Conservation (phyloP, 2,113 vertebrate species). For the Leptobrachium ailaonicum region DNA sequence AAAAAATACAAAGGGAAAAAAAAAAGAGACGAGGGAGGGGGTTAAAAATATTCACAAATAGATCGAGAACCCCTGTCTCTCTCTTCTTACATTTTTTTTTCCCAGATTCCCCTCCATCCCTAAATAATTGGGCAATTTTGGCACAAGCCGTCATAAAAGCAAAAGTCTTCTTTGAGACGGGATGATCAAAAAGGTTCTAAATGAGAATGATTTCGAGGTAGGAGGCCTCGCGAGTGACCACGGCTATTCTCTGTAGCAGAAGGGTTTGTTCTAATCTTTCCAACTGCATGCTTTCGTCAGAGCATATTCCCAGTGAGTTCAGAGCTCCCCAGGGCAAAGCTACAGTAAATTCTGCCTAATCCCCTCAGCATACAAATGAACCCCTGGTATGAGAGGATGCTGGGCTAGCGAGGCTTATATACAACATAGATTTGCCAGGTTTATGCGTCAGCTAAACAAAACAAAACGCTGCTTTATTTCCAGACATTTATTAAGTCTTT, state of each 20-base stretch:
- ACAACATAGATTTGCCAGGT: constrained; percentile 61
- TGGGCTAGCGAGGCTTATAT: constrained; percentile 64
- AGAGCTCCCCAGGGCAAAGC: constrained; percentile 81
- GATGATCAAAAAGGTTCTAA: constrained; percentile 84
- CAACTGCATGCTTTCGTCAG: constrained; percentile 76
- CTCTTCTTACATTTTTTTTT: constrained; percentile 66
- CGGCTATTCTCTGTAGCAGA: constrained; percentile 69
- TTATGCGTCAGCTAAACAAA: constrained; percentile 65
- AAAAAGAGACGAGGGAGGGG: background rate
- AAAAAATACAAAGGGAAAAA: constrained; percentile 8
- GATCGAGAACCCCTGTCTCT: constrained; percentile 70
- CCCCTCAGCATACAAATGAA: constrained; percentile 92
- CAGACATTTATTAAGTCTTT: constrained; percentile 17
- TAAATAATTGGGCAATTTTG: constrained; percentile 77
- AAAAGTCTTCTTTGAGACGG: constrained; percentile 75
- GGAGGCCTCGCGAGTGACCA: constrained; percentile 75
- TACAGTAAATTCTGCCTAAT: constrained; percentile 92
- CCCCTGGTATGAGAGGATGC: constrained; percentile 71
- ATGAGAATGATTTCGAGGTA: constrained; percentile 77
- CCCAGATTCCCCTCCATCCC: constrained; percentile 58
- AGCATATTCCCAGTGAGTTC: constrained; percentile 79
- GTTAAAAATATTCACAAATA: constrained; percentile 62
- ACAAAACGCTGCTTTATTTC: constrained; percentile 55
- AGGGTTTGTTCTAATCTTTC: constrained; percentile 82
- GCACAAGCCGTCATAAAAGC: constrained; percentile 74